Base-by-base conservation (phyloP, 2,888 invertebrate genomes). In the Fabriciana adippe region DNA sequence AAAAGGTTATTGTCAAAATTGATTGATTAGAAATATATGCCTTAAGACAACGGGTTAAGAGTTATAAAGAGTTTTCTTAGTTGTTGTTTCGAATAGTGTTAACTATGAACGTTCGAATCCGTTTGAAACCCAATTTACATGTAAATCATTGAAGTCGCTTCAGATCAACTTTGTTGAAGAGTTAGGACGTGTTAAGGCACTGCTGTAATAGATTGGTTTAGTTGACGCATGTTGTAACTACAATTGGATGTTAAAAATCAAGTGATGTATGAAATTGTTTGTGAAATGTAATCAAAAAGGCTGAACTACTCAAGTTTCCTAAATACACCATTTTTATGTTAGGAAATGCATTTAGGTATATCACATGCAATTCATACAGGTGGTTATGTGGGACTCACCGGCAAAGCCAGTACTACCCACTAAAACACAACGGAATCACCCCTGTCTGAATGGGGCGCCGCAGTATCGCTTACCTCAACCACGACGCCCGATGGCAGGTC, bases 111-210 rank as follows among this genome's bases (percentile, higher is more conserved):
- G 87, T 84, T 86, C 81, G 84, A 80, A 86, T 88, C 87, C 84
- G 84, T 85, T 88, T 80, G 78, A 81, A 85, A 88, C 85, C 87
- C 90, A 89, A 90, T 90, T 87, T 90, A 85, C 87, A 90, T 90
- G 89, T 86, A 89, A 90, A 90, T 90, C 83, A 81, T 81, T 82
- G 84, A 88, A 88, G 86, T 88, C 87, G 80, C 81, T 81, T 78
- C 79, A 81, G 86, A 89, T 89, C 85, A 85, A 89, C 85, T 89
- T 86, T 81, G 79, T 77, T 83, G 78, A 83, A 82, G 79, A 78
- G 75, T 75, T 74, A 76, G 66, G 71, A 73, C 67, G 72, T 69
- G 69, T 73, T 71, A 67, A 69, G 69, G 57, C 71, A 68, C 55
- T 67, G 65, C 65, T 66, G 61, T 70, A 65, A 70, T 70, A 55